Evolutionary conservation across 2,113 vertebrate species (phyloP), one percentile per base, ranked within the genome.

Genomic region (Riparia riparia): DNA sequence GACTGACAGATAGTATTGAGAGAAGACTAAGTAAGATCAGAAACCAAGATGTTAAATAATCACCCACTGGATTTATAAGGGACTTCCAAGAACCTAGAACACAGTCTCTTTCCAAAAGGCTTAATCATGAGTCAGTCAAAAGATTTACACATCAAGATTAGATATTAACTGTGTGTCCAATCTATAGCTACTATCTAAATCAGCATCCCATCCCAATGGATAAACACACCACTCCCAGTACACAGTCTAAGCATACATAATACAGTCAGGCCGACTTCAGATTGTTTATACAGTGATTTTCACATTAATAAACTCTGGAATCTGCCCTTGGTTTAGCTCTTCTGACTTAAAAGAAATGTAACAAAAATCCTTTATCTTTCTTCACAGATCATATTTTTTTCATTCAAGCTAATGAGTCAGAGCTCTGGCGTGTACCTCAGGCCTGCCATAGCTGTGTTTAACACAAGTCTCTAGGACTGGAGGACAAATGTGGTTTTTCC

Each of bases 261-360:
- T 22, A 53, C 24, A 87, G 31, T 21, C 60, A 86, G 69, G 51
- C 47, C 5, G 85, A 69, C 39, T 72, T 85, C 41, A 73, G 58
- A 34, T 77, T 88, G 63, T 94, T 96, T 94, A 70, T 70, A 47
- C 12, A 49, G 76, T 61, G 50, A 17, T 76, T 95, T 85, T 89
- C 41, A 50, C 73, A 45, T 71, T 53, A 83, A 78, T 68, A 68
- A 90, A 56, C 29, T 78, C 71, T 93, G 83, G 65, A 95, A 87
- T 78, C 34, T 74, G 22, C 32, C 64, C 37, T 5, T 42, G 65
- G 22, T 69, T 74, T 61, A 69, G 26, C 17, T 72, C 29, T 79
- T 69, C 25, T 61, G 34, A 80, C 29, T 83, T 63, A 66, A 88
- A 95, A 89, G 34, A 72, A 90, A 84, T 51, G 20, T n/a, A 60